Evolutionary conservation across 1,140 invertebrate species (phyloP).

Genomic region (Pteromalus puparum): DNA sequence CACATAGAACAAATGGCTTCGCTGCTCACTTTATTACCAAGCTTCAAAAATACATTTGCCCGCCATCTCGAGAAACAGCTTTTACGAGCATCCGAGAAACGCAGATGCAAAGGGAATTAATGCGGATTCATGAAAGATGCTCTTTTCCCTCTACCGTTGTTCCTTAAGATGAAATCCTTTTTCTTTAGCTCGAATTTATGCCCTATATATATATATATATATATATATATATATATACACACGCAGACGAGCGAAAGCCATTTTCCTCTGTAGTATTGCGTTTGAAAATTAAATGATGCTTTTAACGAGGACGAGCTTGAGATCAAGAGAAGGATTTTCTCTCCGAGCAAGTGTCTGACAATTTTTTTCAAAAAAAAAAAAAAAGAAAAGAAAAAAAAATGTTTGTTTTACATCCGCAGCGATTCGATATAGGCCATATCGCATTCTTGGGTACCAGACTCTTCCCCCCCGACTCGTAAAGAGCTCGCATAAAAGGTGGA

Average conservation of each 20-base stretch:
- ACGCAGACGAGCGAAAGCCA: too few species aligned
- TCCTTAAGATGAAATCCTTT: not conserved
- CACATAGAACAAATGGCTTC: not conserved
- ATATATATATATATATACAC: not conserved
- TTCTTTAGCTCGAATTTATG: not conserved
- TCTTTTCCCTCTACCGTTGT: not conserved
- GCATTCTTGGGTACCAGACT: too few species aligned
- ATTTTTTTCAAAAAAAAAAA: not conserved
- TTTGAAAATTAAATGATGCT: not conserved
- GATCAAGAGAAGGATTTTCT: not conserved
- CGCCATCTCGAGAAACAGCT: not conserved
- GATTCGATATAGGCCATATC: too few species aligned
- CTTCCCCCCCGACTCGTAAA: not conserved
- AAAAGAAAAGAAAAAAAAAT: not conserved
- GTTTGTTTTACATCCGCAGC: not conserved
- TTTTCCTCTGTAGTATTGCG: not conserved
- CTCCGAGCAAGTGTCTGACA: not conserved
- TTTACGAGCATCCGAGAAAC: not conserved
- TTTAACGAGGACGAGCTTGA: not conserved
- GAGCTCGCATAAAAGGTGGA: not conserved
- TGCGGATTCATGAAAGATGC: not conserved
- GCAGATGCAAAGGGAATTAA: slow-evolving; percentile 18
- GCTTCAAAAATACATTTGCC: not conserved
- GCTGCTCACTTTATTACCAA: not conserved
- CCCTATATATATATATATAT: not conserved